Conservation (phyloP, 2,113 vertebrate species). For the Oryzias woworae region DNA sequence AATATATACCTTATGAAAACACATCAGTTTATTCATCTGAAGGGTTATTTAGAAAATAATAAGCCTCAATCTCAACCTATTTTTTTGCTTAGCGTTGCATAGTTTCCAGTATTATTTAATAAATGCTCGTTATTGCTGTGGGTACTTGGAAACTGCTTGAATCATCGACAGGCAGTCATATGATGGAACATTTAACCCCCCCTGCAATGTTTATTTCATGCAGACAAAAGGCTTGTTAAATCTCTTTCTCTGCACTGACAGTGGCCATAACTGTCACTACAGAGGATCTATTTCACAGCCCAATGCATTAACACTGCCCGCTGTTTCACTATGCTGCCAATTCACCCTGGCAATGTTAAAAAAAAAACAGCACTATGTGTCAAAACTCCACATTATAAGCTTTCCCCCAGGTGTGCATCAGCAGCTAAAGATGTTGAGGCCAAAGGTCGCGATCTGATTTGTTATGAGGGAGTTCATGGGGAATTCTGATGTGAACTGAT, state of each 20-base stretch:
- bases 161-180: constrained; percentile 56
- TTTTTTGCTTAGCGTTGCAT: background rate
- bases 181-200: constrained; percentile 66
- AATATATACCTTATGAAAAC: constrained; percentile 8
- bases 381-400: constrained; percentile 57
- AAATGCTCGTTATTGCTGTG: constrained; percentile 24
- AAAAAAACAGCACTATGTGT: constrained; percentile 58
- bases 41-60: constrained; percentile 14
- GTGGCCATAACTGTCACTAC: constrained; percentile 65
- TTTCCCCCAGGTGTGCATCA: constrained; percentile 71
- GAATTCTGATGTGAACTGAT: constrained; percentile 82
- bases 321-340: constrained; percentile 67
- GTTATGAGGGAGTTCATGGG: constrained; percentile 75
- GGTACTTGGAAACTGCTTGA: constrained; percentile 40
- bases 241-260: constrained; percentile 59
- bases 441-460: constrained; percentile 78
- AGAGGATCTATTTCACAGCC: constrained; percentile 63
- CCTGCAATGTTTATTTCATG: constrained; percentile 65
- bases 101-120: constrained; percentile 26
- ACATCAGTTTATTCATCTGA: background rate
- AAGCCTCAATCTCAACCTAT: constrained; percentile 1
- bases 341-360: constrained; percentile 54
- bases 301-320: constrained; percentile 60
- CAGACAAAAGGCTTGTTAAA: constrained; percentile 68
- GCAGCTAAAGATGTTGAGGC: constrained; percentile 75